phyloP scores from a whole-genome alignment of 2,797 vertebrate genomes.

The Nyctalus aviator region DNA sequence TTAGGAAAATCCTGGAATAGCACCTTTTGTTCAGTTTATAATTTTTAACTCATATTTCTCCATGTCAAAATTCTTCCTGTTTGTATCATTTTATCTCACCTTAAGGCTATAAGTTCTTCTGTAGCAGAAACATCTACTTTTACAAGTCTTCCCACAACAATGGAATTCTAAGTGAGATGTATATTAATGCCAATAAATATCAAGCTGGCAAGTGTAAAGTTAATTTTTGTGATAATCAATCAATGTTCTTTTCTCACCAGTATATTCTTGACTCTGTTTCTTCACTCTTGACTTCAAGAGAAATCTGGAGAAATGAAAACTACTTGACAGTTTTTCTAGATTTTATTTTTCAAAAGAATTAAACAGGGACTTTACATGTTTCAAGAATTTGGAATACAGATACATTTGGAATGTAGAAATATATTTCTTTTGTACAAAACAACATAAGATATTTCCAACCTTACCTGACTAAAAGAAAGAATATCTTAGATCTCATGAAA shows the following conservation, averaged over 20 bases:
- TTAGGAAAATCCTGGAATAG: neutral
- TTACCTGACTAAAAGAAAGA: neutral
- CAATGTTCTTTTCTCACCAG: neutral
- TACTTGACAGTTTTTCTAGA: neutral
- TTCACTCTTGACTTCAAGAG: neutral
- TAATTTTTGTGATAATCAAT: neutral
- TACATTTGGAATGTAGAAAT: neutral
- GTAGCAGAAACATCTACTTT: neutral
- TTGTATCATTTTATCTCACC: neutral
- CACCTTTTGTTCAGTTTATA: neutral
- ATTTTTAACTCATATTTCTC: neutral
- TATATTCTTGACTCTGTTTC: neutral
- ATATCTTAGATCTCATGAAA: neutral
- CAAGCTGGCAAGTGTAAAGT: neutral
- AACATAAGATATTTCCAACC: neutral
- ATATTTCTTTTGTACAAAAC: constrained; percentile 1
- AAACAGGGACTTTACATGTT: neutral
- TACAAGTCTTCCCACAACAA: neutral
- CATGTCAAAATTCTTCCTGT: neutral
- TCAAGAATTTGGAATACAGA: neutral
- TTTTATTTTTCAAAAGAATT: constrained; percentile 42
- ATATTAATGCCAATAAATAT: constrained; percentile 21
- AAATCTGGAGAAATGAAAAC: neutral
- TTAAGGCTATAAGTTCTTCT: neutral
- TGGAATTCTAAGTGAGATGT: neutral